phyloP scores from a whole-genome alignment of 2,797 vertebrate genomes.

The Phalloptychus januarius region DNA sequence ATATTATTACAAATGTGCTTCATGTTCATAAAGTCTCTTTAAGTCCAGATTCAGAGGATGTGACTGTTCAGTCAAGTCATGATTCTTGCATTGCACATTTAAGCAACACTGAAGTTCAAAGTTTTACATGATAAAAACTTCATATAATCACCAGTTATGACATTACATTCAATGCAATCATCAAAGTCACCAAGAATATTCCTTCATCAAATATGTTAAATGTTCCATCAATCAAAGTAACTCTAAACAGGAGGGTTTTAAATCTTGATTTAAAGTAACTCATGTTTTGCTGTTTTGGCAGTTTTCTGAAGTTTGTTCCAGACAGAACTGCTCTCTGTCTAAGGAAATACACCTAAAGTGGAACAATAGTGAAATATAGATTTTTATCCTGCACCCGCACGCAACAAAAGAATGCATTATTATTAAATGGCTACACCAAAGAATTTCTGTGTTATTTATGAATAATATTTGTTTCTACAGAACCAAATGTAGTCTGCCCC shows the following conservation, averaged over 20 bases:
- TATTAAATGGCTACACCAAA: neutral
- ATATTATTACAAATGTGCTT: neutral
- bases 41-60: neutral
- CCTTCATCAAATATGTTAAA: too few relatives aligned
- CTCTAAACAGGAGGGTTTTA: too few relatives aligned
- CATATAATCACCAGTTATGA: too few relatives aligned
- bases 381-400: neutral
- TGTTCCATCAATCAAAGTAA: too few relatives aligned
- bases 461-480: neutral
- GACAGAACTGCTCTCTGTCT: neutral
- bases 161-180: too few relatives aligned
- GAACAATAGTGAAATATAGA: neutral
- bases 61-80: neutral
- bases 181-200: too few relatives aligned
- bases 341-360: neutral
- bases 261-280: too few relatives aligned
- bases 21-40: neutral
- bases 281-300: too few relatives aligned
- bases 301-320: too few relatives aligned
- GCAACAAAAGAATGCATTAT: neutral
- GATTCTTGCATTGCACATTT: too few relatives aligned
- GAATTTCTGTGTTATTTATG: neutral
- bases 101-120: too few relatives aligned
- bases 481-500: neutral
- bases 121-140: too few relatives aligned